Evolutionary conservation across 2,888 invertebrate genomes (phyloP).

Genomic region (Leptothorax acervorum): DNA sequence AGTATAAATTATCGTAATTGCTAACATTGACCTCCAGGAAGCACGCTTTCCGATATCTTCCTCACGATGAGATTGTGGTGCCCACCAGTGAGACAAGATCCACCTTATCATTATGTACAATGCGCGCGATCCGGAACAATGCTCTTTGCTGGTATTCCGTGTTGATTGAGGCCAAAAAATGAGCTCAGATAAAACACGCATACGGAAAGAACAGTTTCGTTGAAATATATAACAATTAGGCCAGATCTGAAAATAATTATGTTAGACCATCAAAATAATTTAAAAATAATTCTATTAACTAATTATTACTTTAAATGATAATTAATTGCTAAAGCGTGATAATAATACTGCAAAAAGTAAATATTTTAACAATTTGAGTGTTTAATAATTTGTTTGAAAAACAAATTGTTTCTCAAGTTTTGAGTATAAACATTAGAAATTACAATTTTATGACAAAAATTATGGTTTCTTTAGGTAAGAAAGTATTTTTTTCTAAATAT

Average conservation of each 20-base stretch:
- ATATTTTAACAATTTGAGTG: too few species aligned
- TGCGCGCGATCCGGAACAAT: not conserved
- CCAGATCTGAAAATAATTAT: too few species aligned
- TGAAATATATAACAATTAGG: not conserved
- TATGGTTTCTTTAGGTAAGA: too few species aligned
- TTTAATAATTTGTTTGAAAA: too few species aligned
- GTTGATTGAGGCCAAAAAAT: not conserved
- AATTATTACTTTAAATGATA: not conserved
- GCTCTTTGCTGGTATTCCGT: not conserved
- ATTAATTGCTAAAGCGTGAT: not conserved
- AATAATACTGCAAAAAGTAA: too few species aligned
- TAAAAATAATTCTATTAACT: too few species aligned
- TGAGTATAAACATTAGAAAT: not conserved
- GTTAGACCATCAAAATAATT: not conserved
- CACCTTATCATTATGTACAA: slow-evolving; percentile 1
- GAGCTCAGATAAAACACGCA: not conserved
- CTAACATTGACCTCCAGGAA: not conserved
- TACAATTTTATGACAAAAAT: not conserved
- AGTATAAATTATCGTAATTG: slow-evolving; percentile 14
- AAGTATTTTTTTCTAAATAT: too few species aligned
- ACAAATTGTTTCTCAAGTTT: not conserved
- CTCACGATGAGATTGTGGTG: not conserved
- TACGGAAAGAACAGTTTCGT: not conserved
- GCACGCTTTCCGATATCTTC: not conserved
- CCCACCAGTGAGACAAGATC: not conserved